Evolutionary conservation across 1,140 invertebrate genomes (phyloP).

Genomic region (Pogonognathellus flavescens): DNA sequence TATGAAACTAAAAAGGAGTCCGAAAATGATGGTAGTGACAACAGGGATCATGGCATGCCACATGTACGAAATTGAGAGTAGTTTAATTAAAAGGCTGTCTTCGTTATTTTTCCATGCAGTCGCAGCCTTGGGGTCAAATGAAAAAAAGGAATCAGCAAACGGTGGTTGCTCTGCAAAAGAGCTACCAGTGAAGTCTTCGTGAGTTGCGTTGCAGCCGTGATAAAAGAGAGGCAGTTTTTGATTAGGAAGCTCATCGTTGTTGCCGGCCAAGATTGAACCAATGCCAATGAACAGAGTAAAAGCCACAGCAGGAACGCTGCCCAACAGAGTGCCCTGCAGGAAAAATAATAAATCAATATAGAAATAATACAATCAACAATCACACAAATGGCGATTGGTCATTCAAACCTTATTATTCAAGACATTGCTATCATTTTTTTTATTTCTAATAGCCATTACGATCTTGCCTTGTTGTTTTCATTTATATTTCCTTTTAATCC

Average conservation of each 20-base stretch:
- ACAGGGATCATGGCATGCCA: conserved; percentile 36
- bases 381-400: neutral
- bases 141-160: neutral
- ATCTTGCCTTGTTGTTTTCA: too few relatives aligned
- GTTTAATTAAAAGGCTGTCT: neutral
- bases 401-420: neutral
- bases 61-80: conserved; percentile 52
- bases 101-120: conserved; percentile 48
- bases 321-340: conserved; percentile 46
- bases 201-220: neutral
- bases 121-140: neutral
- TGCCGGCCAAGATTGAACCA: conserved; percentile 57
- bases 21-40: conserved; percentile 8
- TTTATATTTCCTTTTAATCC: too few relatives aligned
- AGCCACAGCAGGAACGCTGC: conserved; percentile 28
- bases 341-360: conserved; percentile 2
- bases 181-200: neutral
- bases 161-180: neutral
- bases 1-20: conserved; percentile 59
- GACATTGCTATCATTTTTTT: conserved; percentile 19
- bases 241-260: conserved; percentile 41
- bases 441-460: conserved; percentile 14
- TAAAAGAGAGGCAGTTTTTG: conserved; percentile 52
- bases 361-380: too few relatives aligned
- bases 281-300: conserved; percentile 60